Evolutionary conservation across 1,140 invertebrate species (phyloP).

Genomic region (Zaprionus kolodkinae): DNA sequence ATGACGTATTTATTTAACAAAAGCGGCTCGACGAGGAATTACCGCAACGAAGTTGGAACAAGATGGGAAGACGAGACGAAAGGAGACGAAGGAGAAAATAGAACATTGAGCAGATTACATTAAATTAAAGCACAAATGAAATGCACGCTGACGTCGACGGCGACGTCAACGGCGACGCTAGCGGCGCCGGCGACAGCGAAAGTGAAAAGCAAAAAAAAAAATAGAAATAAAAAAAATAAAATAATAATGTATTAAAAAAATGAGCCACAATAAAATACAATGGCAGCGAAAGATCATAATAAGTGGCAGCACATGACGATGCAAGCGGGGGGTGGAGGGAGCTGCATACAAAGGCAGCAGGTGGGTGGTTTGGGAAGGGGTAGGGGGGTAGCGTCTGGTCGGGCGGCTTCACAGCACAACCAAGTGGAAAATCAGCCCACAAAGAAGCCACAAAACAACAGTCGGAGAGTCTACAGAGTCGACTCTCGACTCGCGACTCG

Average conservation of each 20-base stretch:
- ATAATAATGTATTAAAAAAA: constrained; percentile 50
- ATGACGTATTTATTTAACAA: constrained; percentile 44
- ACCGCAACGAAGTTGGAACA: constrained; percentile 23
- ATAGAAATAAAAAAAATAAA: neutral
- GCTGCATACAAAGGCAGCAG: neutral
- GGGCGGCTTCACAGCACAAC: constrained; percentile 4
- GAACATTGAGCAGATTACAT: constrained; percentile 58
- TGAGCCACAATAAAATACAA: constrained; percentile 66
- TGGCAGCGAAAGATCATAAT: constrained; percentile 59
- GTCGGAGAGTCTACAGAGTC: constrained; percentile 6
- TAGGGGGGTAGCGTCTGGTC: neutral
- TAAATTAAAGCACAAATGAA: constrained; percentile 70
- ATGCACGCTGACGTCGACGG: constrained; percentile 30
- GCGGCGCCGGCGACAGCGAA: constrained; percentile 5
- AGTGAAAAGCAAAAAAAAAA: constrained; percentile 23
- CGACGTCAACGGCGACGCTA: constrained; percentile 4
- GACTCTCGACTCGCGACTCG: neutral
- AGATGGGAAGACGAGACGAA: neutral
- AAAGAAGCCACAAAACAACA: constrained; percentile 43
- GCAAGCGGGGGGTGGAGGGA: neutral
- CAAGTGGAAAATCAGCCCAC: constrained; percentile 68
- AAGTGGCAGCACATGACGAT: constrained; percentile 25
- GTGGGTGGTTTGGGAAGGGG: neutral
- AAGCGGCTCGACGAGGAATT: constrained; percentile 37
- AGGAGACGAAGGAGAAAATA: constrained; percentile 22